Conservation (phyloP, 2,888 invertebrate species). For the Lithophane leautieri region DNA sequence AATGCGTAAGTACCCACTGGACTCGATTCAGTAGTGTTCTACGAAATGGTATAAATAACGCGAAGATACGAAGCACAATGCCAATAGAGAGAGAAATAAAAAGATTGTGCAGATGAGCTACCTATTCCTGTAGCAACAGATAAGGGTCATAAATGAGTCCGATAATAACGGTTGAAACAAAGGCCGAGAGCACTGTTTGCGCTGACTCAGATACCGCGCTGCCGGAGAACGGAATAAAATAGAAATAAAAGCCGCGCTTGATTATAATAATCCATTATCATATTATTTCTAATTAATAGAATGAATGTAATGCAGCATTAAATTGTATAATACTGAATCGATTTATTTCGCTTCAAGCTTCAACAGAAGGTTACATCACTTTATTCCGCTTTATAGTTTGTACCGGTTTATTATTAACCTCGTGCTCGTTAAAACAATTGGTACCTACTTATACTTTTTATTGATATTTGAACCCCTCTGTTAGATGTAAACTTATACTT, state of each 20-base stretch:
- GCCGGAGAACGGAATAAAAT: conserved; percentile 67
- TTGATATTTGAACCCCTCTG: conserved; percentile 9
- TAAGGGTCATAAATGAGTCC: conserved; percentile 72
- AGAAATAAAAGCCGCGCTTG: conserved; percentile 49
- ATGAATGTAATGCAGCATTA: conserved; percentile 11
- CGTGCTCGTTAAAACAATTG: conserved; percentile 40
- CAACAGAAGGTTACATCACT: conserved; percentile 28
- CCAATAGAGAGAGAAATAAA: conserved; percentile 58
- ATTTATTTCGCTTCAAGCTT: conserved; percentile 19
- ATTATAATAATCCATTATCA: conserved; percentile 55
- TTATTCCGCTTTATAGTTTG: conserved; percentile 21
- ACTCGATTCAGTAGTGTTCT: conserved; percentile 49
- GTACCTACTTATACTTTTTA: conserved; percentile 16
- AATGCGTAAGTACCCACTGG: conserved; percentile 44
- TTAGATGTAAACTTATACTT: no score
- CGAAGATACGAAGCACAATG: conserved; percentile 36
- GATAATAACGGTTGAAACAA: conserved; percentile 74
- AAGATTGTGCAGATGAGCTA: conserved; percentile 55
- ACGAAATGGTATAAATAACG: conserved; percentile 51
- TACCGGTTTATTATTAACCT: conserved; percentile 36
- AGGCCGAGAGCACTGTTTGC: conserved; percentile 75
- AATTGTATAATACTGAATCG: conserved; percentile 20
- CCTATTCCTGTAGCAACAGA: conserved; percentile 66
- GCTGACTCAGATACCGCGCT: conserved; percentile 75
- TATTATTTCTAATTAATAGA: conserved; percentile 1